Evolutionary conservation across 2,113 vertebrate genomes (phyloP), one percentile per base, ranked within the genome.

Genomic region (Rhabdomys dilectus): DNA sequence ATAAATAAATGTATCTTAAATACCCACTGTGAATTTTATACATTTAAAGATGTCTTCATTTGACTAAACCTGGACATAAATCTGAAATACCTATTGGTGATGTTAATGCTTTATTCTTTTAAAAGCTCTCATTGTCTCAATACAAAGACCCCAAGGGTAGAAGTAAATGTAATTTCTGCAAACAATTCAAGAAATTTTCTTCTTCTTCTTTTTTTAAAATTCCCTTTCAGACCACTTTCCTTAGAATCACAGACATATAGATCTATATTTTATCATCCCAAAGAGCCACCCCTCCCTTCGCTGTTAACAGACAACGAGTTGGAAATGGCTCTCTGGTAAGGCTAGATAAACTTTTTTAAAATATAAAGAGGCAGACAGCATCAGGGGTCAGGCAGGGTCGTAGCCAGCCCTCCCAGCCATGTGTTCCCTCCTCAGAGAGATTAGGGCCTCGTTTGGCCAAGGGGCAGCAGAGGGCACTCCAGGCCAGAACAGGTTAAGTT

Each of bases 391-490:
- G 73, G 45, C 68, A 58, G 62, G 56, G 90, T 73, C 82, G 76
- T 19, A 29, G 88, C 19, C 3, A 2, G 48, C 56, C 89, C 89
- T 90, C 10, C 48, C 62, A 88, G 95, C 93, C 97, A 91, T 94
- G 95, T 95, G 96, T 93, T 98, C 97, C 96, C 96, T 97, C 88
- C 95, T 97, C 95, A 96, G 96, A 97, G 93, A 99, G 99, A 99
- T 99, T 99, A 99, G 99, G 98, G 98, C 98, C 98, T 98, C 97
- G 96, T 98, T 97, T 98, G 99, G 99, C 98, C 99, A 98, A 98
- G 99, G 99, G 99, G 99, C 99, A 99, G 99, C 99, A 99, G 99
- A 99, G 99, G 99, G 99, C 99, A 99, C 99, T 99, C 99, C 99
- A 99, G 99, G 99, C 99, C 99, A 99, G 98, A 98, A 98, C 99